Conservation (phyloP, 2,888 invertebrate species). For the Himalopsyche anomala region DNA sequence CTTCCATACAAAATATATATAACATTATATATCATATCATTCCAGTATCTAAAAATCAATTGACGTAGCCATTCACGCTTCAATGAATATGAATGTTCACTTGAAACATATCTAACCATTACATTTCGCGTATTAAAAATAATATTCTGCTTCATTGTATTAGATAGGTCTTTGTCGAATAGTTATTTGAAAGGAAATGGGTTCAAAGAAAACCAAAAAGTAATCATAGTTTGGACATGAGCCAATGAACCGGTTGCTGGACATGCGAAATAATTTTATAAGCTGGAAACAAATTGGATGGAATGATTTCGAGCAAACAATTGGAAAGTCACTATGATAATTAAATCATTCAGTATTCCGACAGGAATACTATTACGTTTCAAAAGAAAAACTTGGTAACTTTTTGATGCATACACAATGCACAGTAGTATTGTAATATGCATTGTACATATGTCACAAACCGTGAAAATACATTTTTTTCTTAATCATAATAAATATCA, state of each 20-base stretch:
- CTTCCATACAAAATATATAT: too few relatives aligned
- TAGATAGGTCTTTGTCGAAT: slow-evolving; percentile 21
- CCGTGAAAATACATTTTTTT: too few relatives aligned
- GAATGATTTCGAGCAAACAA: neutral
- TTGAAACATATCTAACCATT: too few relatives aligned
- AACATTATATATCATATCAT: too few relatives aligned
- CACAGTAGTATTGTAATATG: too few relatives aligned
- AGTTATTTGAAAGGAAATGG: slow-evolving; percentile 30
- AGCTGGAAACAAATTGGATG: slow-evolving; percentile 9
- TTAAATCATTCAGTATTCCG: neutral
- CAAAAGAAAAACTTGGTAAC: neutral
- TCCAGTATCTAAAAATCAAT: too few relatives aligned
- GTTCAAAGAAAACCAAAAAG: slow-evolving; percentile 21
- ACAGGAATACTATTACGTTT: neutral
- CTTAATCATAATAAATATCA: too few relatives aligned
- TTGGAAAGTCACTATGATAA: neutral
- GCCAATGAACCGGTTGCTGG: slow-evolving; percentile 5
- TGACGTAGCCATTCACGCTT: too few relatives aligned
- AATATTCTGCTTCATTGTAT: slow-evolving; percentile 20
- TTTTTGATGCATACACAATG: too few relatives aligned
- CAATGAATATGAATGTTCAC: too few relatives aligned
- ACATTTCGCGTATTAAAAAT: slow-evolving; percentile 13
- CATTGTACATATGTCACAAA: too few relatives aligned
- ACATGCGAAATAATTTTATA: neutral
- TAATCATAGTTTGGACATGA: neutral